Percentiles rank a stretch among this genome's conserved stretches.
These are phyloP conservation scores for Rambutsinella grinnellia DNA, from an alignment of 2,888 invertebrate genomes.

Conservation along the genomic window DNA sequence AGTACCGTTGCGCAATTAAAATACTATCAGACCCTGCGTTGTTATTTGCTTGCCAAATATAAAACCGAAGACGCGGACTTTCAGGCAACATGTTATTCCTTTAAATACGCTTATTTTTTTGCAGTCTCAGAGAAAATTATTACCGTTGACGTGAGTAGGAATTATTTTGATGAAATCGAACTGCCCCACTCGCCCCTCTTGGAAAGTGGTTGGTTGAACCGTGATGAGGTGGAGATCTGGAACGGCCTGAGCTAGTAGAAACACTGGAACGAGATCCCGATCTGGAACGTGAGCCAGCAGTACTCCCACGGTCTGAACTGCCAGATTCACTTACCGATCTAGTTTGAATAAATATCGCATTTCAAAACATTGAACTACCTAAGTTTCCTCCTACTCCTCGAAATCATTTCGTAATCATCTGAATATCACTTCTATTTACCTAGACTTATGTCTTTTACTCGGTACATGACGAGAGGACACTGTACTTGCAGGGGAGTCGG, in stretches of 20 bases:
- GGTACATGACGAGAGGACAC: constrained; percentile 66
- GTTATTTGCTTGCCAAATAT: constrained; percentile 4
- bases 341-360: no score
- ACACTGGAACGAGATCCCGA: constrained; percentile 71
- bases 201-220: constrained; percentile 63
- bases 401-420: background rate
- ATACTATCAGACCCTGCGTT: constrained; percentile 49
- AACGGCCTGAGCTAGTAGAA: constrained; percentile 73
- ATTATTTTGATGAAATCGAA: constrained; percentile 65
- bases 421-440: constrained; percentile 52
- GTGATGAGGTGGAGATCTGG: constrained; percentile 66
- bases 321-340: constrained; percentile 67
- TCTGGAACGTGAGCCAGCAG: constrained; percentile 69
- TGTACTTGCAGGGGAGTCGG: constrained; percentile 65
- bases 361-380: background rate
- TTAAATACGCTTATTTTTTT: background rate
- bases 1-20: constrained; percentile 47
- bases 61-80: background rate
- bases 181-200: constrained; percentile 60
- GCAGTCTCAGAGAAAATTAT: no score
- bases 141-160: constrained; percentile 66
- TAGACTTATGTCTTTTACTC: constrained; percentile 65
- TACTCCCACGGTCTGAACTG: constrained; percentile 69
- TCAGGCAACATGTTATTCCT: background rate
- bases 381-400: background rate